Percentiles rank a stretch among this genome's conserved stretches.
Evolutionary conservation across 2,888 invertebrate genomes (phyloP).

Genomic region (Prosapia bicincta): DNA sequence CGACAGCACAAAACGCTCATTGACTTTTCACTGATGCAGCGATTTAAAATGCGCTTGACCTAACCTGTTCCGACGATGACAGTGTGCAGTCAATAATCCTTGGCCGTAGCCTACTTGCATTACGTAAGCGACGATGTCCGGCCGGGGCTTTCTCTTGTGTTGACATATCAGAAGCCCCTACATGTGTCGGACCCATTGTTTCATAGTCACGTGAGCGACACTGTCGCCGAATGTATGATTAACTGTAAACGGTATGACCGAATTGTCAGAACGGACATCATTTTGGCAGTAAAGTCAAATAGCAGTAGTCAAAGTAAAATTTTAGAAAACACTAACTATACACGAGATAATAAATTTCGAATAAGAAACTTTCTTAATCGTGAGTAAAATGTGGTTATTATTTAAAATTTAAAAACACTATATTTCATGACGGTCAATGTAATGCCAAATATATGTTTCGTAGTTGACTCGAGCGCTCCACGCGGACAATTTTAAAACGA

Average conservation of each 20-base stretch:
- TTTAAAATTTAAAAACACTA: no score
- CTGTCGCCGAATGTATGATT: neutral
- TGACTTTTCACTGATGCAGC: neutral
- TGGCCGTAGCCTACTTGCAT: neutral
- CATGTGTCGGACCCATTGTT: neutral
- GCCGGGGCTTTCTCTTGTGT: neutral
- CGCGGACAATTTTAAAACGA: no score
- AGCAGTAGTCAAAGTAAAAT: no score
- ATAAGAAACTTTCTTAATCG: no score
- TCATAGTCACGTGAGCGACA: neutral
- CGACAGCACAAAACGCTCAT: neutral
- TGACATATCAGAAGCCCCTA: constrained; percentile 2
- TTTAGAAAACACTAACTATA: no score
- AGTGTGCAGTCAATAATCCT: neutral
- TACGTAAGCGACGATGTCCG: neutral
- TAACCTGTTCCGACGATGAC: neutral
- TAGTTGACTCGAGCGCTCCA: no score
- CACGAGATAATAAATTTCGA: no score
- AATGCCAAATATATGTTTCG: no score
- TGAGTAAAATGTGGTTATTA: no score
- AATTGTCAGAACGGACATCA: neutral
- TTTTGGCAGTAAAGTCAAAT: no score
- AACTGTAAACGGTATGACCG: neutral
- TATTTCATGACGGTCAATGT: no score
- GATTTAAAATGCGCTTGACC: neutral